Conservation (phyloP, 2,888 invertebrate species). For the Therioaphis trifolii region DNA sequence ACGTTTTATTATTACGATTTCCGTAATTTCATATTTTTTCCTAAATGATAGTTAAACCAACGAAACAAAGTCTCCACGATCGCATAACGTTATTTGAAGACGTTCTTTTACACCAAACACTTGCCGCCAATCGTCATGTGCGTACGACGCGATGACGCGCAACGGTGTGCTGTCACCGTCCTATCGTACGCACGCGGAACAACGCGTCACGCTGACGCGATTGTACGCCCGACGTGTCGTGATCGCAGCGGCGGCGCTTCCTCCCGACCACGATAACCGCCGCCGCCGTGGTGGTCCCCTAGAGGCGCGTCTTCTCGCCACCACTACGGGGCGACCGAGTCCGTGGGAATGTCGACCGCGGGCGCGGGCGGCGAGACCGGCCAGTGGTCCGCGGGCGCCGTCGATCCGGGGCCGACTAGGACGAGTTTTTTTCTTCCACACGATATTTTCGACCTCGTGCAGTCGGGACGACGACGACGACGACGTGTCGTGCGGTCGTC, state of each 20-base stretch:
- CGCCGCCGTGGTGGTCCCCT: not conserved
- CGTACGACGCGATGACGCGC: no score
- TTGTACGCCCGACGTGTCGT: not conserved
- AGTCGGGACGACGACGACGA: not conserved
- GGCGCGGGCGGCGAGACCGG: no score
- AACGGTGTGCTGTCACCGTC: not conserved
- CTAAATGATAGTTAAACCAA: no score
- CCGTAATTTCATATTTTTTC: no score
- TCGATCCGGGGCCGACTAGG: not conserved
- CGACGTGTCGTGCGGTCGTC: not conserved
- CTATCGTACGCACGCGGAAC: not conserved
- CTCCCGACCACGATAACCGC: not conserved
- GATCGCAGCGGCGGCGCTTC: constrained; percentile 1
- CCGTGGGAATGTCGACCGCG: constrained; percentile 1
- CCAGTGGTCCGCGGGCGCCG: no score
- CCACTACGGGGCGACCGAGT: not conserved
- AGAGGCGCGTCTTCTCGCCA: not conserved
- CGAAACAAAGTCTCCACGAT: no score
- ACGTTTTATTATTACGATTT: no score
- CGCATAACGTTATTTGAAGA: no score
- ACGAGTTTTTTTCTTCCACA: no score
- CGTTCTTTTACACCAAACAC: no score
- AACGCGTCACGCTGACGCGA: not conserved
- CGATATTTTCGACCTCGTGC: no score
- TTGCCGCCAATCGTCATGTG: no score